Conservation (phyloP, 2,888 invertebrate genomes). For the Apotomis capreana region DNA sequence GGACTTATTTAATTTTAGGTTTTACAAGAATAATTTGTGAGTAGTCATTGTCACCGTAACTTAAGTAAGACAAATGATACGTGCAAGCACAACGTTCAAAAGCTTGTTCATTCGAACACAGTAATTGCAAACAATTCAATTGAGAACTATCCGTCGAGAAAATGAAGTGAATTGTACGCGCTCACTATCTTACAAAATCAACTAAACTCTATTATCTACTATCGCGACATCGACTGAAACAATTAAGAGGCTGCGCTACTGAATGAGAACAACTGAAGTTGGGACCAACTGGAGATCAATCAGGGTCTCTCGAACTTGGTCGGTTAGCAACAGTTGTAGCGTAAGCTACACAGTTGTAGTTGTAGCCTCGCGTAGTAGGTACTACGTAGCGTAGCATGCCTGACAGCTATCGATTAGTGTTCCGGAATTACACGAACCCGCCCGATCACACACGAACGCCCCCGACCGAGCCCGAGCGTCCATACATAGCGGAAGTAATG, state of each 20-base stretch:
- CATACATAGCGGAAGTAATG: conserved; percentile 81
- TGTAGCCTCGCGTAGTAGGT: conserved; percentile 73
- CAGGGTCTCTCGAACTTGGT: conserved; percentile 59
- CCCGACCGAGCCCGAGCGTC: conserved; percentile 65
- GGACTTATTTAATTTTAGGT: too few relatives aligned
- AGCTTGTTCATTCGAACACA: conserved; percentile 27
- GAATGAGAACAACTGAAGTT: conserved; percentile 42
- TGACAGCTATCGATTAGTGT: conserved; percentile 77
- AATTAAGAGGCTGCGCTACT: conserved; percentile 52
- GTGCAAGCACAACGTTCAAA: conserved; percentile 4
- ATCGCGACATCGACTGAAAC: conserved; percentile 50
- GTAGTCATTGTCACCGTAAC: neutral
- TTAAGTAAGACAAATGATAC: neutral
- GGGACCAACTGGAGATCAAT: conserved; percentile 43
- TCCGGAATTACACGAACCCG: conserved; percentile 61
- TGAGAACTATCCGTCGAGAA: conserved; percentile 46
- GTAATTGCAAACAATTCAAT: conserved; percentile 44
- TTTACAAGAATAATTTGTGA: too few relatives aligned
- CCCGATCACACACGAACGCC: conserved; percentile 60
- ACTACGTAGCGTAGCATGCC: conserved; percentile 64
- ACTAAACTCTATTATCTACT: conserved; percentile 44
- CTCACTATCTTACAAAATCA: conserved; percentile 52
- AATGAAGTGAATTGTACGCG: conserved; percentile 50
- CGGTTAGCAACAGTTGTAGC: conserved; percentile 60
- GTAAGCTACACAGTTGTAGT: conserved; percentile 73